phyloP scores from a whole-genome alignment of 2,888 invertebrate species.

The Aleiodes testaceus region DNA sequence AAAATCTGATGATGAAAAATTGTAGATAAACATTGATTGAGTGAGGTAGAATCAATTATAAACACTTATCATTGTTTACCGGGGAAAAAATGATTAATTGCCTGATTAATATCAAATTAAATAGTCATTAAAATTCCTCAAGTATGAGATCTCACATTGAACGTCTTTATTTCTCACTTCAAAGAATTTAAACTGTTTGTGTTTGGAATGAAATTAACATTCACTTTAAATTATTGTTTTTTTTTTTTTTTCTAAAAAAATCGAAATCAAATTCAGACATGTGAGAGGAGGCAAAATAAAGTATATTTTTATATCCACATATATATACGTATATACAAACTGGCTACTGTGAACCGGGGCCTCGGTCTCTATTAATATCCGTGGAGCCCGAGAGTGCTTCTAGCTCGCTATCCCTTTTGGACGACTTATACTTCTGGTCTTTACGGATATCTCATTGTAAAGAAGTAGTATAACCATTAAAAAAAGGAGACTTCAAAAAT shows the following conservation, averaged over 20 bases:
- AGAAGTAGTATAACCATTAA: background rate
- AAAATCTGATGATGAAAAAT: no score
- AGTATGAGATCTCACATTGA: no score
- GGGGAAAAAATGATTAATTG: no score
- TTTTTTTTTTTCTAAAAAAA: background rate
- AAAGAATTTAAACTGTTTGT: no score
- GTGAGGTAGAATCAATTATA: no score
- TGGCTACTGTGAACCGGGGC: conserved; percentile 58
- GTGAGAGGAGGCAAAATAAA: conserved; percentile 59
- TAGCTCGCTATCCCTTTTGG: conserved; percentile 31
- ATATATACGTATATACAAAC: conserved; percentile 55
- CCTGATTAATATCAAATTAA: no score
- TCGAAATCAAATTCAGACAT: conserved; percentile 7
- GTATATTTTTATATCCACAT: conserved; percentile 70
- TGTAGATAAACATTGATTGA: no score
- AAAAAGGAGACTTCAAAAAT: background rate
- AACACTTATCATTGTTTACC: no score
- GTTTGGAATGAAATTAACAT: no score
- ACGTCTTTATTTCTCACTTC: no score
- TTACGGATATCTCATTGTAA: background rate
- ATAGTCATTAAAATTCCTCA: no score
- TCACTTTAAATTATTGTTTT: background rate
- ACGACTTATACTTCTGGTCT: conserved; percentile 23
- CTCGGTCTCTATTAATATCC: conserved; percentile 72
- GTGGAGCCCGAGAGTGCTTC: conserved; percentile 52